These are phyloP conservation scores for Coelinius sp. DNA, from an alignment of 2,888 invertebrate genomes.

Conservation along the genomic window DNA sequence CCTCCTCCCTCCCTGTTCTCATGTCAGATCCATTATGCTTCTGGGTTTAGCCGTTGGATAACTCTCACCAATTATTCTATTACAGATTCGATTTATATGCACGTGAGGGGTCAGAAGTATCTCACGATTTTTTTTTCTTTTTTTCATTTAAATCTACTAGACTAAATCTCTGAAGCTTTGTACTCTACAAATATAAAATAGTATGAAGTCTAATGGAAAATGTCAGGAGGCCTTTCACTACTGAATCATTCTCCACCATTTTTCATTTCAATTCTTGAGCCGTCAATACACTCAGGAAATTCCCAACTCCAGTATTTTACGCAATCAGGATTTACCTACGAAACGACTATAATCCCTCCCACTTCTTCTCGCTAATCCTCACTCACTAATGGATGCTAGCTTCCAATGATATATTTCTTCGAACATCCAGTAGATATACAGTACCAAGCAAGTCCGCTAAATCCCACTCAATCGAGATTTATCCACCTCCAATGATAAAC, in stretches of 20 bases:
- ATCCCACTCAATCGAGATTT: background rate
- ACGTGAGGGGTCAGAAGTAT: conserved; percentile 45
- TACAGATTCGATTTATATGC: conserved; percentile 54
- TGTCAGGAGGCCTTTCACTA: background rate
- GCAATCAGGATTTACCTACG: background rate
- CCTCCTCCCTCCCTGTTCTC: conserved; percentile 6
- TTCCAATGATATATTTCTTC: background rate
- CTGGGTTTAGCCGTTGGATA: conserved; percentile 14
- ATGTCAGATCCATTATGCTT: conserved; percentile 3
- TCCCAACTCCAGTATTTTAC: background rate
- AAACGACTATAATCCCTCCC: background rate
- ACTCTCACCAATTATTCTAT: conserved; percentile 61
- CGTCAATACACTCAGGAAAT: too few relatives aligned
- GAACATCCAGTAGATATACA: background rate
- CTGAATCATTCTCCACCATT: too few relatives aligned
- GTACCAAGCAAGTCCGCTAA: background rate
- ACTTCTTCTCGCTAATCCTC: background rate
- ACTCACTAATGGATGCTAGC: background rate
- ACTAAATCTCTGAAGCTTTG: background rate
- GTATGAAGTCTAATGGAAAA: too few relatives aligned
- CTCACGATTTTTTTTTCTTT: conserved; percentile 46
- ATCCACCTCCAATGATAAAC: conserved; percentile 12
- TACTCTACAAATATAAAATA: background rate
- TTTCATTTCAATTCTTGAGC: background rate
- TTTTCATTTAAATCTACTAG: background rate